A percentile compares a stretch with the other conserved stretches of the same genome.
Evolutionary conservation across 2,888 invertebrate species (phyloP).

Genomic region (Drosophila prolongata): DNA sequence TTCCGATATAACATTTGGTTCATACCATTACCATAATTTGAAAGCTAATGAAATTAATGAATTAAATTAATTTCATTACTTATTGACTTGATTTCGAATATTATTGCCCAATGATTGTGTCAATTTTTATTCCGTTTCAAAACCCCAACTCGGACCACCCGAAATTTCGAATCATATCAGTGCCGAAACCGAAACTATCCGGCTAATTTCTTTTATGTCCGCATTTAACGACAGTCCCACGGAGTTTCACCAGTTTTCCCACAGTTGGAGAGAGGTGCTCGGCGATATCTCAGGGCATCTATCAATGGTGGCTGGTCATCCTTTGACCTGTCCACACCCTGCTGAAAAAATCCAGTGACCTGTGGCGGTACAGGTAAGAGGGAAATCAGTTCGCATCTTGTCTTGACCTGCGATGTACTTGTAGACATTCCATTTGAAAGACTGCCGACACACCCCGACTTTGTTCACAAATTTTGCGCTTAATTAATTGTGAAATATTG

Average conservation of each 20-base stretch:
- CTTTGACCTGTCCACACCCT: constrained; percentile 67
- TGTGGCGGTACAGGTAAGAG: constrained; percentile 51
- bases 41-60: no score
- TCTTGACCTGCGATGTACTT: constrained; percentile 21
- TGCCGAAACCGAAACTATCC: constrained; percentile 41
- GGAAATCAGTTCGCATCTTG: constrained; percentile 53
- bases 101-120: background rate
- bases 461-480: constrained; percentile 66
- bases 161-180: constrained; percentile 19
- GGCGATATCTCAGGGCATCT: constrained; percentile 46
- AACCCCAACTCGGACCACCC: constrained; percentile 22
- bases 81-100: background rate
- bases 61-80: no score
- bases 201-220: constrained; percentile 42
- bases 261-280: constrained; percentile 22
- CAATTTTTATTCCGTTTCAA: background rate
- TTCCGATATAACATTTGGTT: no score
- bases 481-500: constrained; percentile 74
- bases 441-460: constrained; percentile 44
- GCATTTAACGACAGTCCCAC: constrained; percentile 56
- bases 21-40: no score
- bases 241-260: constrained; percentile 24
- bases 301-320: constrained; percentile 60
- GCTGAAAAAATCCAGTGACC: background rate
- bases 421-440: constrained; percentile 40